These are phyloP conservation scores for Calyptommatus sinebrachiatus DNA, from an alignment of 2,113 vertebrate genomes.

Conservation along the genomic window DNA sequence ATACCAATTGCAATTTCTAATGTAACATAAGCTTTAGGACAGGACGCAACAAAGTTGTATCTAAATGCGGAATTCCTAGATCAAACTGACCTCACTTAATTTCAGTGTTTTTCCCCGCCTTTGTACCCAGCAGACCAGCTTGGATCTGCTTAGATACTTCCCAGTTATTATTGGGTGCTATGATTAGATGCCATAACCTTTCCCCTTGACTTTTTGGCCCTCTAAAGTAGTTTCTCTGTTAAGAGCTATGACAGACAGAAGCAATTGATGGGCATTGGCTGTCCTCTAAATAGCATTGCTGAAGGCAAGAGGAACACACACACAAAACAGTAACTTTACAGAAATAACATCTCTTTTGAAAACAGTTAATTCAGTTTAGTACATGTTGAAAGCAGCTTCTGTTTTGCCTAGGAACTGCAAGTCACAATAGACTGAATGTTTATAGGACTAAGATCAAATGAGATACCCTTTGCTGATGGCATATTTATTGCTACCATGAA, in stretches of 20 bases:
- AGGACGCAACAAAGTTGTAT: too few species aligned
- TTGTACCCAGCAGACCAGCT: neutral
- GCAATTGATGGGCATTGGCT: neutral
- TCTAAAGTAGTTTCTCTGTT: accelerated
- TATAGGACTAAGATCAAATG: neutral
- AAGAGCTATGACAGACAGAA: neutral
- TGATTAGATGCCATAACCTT: neutral
- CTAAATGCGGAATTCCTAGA: too few species aligned
- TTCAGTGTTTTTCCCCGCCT: too few species aligned
- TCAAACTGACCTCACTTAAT: too few species aligned
- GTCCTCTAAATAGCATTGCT: constrained; percentile 10
- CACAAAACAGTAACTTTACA: neutral
- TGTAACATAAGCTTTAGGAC: neutral
- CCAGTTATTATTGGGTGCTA: neutral
- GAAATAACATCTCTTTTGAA: neutral
- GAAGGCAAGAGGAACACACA: neutral
- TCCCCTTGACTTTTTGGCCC: neutral
- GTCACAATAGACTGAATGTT: neutral
- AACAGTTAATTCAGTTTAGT: neutral
- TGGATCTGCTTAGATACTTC: neutral
- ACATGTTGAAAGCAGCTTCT: neutral
- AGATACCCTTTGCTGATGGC: neutral
- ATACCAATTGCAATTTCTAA: neutral
- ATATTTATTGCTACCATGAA: too few species aligned
- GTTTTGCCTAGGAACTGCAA: neutral